Conservation (phyloP, 2,888 invertebrate genomes). For the Chrysolina americana region DNA sequence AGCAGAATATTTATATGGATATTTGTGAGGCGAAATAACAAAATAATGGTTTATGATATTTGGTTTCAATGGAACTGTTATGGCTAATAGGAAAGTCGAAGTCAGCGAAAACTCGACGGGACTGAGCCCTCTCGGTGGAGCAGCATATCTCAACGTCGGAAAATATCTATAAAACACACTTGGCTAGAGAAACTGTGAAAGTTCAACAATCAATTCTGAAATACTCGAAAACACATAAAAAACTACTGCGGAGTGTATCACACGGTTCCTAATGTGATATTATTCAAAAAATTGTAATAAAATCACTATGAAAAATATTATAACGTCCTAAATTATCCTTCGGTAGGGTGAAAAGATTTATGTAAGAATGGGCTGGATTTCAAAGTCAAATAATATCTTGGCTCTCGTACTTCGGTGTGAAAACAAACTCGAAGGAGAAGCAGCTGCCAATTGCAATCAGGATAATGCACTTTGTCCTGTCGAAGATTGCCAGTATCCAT, state of each 20-base stretch:
- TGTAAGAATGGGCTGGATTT: constrained; percentile 29
- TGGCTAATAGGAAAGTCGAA: constrained; percentile 46
- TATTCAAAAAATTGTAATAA: constrained; percentile 40
- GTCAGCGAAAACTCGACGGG: constrained; percentile 47
- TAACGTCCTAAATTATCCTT: constrained; percentile 30
- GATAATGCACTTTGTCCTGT: background rate
- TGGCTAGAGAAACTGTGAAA: constrained; percentile 43
- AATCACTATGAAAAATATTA: constrained; percentile 34
- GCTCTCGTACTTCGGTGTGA: constrained; percentile 1
- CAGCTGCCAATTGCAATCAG: background rate
- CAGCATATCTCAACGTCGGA: constrained; percentile 41
- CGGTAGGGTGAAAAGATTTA: constrained; percentile 30
- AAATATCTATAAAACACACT: constrained; percentile 53
- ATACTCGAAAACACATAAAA: constrained; percentile 45
- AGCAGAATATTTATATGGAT: constrained; percentile 32
- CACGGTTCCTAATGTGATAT: constrained; percentile 34
- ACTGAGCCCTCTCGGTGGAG: constrained; percentile 1
- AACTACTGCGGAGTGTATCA: constrained; percentile 39
- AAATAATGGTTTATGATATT: constrained; percentile 31
- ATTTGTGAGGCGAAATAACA: constrained; percentile 29
- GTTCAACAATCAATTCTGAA: constrained; percentile 37
- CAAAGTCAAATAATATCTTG: constrained; percentile 28
- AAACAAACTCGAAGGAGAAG: background rate
- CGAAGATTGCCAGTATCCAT: background rate
- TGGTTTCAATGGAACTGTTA: constrained; percentile 42